Evolutionary conservation across 2,888 invertebrate genomes (phyloP).

Genomic region (Aporophyla nigra): DNA sequence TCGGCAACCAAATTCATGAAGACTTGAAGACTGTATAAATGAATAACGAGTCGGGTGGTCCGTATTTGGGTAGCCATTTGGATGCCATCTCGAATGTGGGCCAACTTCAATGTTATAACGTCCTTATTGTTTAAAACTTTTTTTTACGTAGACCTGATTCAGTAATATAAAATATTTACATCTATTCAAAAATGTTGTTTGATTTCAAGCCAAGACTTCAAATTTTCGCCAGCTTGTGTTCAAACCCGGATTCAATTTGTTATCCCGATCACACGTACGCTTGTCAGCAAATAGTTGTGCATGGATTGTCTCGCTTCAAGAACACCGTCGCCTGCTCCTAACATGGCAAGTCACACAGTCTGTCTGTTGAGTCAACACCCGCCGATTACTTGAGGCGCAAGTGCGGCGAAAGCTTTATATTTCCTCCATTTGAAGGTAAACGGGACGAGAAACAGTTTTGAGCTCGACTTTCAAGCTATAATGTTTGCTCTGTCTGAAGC

Average conservation of each 20-base stretch:
- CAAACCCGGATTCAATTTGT: conserved; percentile 43
- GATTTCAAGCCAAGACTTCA: neutral
- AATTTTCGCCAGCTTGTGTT: conserved; percentile 18
- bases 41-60: neutral
- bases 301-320: conserved; percentile 37
- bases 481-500: conserved; percentile 19
- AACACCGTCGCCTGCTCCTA: conserved; percentile 17
- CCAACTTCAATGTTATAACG: neutral
- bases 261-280: conserved; percentile 30
- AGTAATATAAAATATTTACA: neutral
- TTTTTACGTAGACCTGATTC: neutral
- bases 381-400: conserved; percentile 37
- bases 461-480: conserved; percentile 17
- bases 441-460: conserved; percentile 20
- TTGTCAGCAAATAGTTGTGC: conserved; percentile 52
- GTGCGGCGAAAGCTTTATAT: conserved; percentile 26
- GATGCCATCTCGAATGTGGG: neutral
- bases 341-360: conserved; percentile 21
- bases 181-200: conserved; percentile 13
- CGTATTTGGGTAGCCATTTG: neutral
- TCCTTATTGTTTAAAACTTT: neutral
- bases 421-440: conserved; percentile 21
- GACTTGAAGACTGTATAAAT: neutral
- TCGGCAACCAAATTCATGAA: neutral
- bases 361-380: conserved; percentile 46